These are phyloP conservation scores for Phorcus lineatus DNA, from an alignment of 2,888 invertebrate species.

Conservation along the genomic window DNA sequence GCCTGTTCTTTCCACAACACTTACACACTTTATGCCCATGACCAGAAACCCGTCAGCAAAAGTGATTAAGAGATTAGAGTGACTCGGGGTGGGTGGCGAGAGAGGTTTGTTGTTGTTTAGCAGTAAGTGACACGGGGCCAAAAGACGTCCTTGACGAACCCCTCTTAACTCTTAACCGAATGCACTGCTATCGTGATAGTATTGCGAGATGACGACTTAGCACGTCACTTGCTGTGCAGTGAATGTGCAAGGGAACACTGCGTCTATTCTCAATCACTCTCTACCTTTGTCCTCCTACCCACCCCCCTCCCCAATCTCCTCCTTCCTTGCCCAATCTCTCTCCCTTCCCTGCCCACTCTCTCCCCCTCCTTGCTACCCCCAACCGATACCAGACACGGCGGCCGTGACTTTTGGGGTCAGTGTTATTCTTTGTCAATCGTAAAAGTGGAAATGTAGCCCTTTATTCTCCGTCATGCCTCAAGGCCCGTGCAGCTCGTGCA, in stretches of 20 bases:
- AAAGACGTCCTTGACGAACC: not conserved
- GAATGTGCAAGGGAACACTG: not conserved
- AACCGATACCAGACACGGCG: not conserved
- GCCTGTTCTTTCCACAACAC: too few species aligned
- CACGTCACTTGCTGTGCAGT: conserved; percentile 10
- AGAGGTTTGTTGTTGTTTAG: not conserved
- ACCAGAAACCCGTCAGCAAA: too few species aligned
- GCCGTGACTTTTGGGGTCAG: not conserved
- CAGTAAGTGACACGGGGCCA: not conserved
- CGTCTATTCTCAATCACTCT: not conserved
- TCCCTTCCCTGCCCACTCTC: not conserved
- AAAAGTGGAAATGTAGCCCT: conserved; percentile 10
- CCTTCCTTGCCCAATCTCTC: not conserved
- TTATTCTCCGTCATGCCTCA: conserved; percentile 17
- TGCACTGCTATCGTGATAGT: not conserved
- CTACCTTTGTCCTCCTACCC: not conserved
- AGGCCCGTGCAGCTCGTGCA: conserved; percentile 6
- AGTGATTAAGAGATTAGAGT: not conserved
- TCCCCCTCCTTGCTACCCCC: not conserved
- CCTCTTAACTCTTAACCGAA: not conserved
- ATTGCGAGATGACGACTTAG: not conserved
- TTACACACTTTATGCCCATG: too few species aligned
- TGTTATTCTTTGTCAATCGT: not conserved
- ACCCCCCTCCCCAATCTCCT: not conserved
- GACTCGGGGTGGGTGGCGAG: not conserved